phyloP scores from a whole-genome alignment of 2,113 vertebrate genomes.

The Eptesicus fuscus region DNA sequence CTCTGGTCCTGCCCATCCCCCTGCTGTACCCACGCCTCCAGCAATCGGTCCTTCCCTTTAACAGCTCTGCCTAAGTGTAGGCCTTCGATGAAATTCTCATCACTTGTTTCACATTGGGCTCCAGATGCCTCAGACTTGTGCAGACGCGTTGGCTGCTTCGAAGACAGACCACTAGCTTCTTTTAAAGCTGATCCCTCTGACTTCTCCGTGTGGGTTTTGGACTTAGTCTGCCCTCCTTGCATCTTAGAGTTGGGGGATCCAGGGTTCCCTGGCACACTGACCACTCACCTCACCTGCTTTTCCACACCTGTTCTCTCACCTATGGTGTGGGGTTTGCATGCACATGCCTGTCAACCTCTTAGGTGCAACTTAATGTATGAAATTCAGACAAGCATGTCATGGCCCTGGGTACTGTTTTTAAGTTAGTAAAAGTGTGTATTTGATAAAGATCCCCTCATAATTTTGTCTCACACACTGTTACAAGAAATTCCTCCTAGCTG shows the following conservation, averaged over 20 bases:
- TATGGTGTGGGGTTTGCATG: too few relatives aligned
- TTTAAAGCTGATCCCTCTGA: background rate
- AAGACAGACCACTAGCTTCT: background rate
- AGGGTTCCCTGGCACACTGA: too few relatives aligned
- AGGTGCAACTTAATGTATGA: background rate
- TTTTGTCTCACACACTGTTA: background rate
- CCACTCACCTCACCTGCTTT: background rate
- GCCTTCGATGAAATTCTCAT: background rate
- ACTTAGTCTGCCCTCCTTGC: background rate
- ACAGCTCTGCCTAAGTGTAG: background rate
- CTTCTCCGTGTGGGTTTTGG: accelerated
- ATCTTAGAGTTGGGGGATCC: background rate
- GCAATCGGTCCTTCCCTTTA: accelerated
- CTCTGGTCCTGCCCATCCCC: background rate
- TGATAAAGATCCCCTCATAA: background rate
- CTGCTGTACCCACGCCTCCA: background rate
- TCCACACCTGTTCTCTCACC: background rate
- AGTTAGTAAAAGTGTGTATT: background rate
- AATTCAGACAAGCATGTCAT: background rate
- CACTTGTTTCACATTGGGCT: background rate
- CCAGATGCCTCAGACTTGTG: background rate
- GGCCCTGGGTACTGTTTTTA: background rate
- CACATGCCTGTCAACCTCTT: background rate
- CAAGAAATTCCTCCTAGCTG: background rate
- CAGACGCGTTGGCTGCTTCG: background rate